Evolutionary conservation across 1,140 invertebrate species (phyloP).

Genomic region (Mylabris phalerata): DNA sequence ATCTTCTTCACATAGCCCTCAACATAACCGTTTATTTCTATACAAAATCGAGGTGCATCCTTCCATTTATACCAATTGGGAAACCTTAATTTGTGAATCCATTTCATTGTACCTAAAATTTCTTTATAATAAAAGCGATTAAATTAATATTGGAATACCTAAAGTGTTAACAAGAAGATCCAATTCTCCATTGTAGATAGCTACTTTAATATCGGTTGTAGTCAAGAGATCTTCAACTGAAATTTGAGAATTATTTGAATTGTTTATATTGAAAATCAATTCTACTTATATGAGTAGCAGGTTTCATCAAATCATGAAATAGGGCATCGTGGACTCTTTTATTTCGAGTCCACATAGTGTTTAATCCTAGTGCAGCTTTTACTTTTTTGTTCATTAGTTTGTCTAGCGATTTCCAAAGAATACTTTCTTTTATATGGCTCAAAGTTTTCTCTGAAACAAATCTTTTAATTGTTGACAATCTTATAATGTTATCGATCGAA

Average conservation of each 20-base stretch:
- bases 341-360: conserved; percentile 55
- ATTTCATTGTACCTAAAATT: conserved; percentile 53
- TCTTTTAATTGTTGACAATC: too few relatives aligned
- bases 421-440: not conserved
- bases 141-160: conserved; percentile 40
- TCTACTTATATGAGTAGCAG: conserved; percentile 60
- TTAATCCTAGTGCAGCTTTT: conserved; percentile 52
- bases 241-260: conserved; percentile 26
- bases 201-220: conserved; percentile 58
- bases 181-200: conserved; percentile 62
- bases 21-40: conserved; percentile 16
- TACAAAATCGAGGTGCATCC: conserved; percentile 4
- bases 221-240: conserved; percentile 65
- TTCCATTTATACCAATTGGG: conserved; percentile 29
- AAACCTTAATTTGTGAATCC: conserved; percentile 69
- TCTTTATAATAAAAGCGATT: not conserved
- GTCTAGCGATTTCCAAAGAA: not conserved
- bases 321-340: conserved; percentile 56
- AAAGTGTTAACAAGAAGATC: conserved; percentile 67
- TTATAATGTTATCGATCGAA: too few relatives aligned
- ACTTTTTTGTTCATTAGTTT: conserved; percentile 66
- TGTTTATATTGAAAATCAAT: not conserved
- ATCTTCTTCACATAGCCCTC: conserved; percentile 24
- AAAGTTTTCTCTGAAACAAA: conserved; percentile 23
- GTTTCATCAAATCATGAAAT: conserved; percentile 75